These are phyloP conservation scores for Ditylenchus dipsaci DNA, from an alignment of 1,140 invertebrate genomes.

Conservation along the genomic window DNA sequence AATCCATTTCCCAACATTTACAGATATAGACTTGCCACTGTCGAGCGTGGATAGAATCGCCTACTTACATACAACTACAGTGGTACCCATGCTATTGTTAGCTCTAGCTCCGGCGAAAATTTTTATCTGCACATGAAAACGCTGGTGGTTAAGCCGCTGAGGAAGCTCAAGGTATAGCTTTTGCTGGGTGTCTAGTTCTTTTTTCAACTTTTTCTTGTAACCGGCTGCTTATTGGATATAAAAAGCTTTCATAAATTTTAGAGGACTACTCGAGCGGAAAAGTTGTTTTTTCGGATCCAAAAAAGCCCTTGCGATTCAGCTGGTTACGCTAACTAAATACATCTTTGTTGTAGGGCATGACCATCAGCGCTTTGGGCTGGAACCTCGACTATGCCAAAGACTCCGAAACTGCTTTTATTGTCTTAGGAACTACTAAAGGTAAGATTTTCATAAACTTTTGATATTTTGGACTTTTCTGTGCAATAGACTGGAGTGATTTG, in stretches of 20 bases:
- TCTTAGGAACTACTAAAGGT: constrained; percentile 38
- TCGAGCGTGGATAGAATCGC: constrained; percentile 22
- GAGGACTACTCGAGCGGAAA: too few relatives aligned
- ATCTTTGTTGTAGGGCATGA: constrained; percentile 16
- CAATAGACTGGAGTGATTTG: too few relatives aligned
- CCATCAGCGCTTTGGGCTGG: constrained; percentile 35
- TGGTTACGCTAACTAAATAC: too few relatives aligned
- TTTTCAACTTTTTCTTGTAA: background rate
- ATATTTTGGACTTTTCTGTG: too few relatives aligned
- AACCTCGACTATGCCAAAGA: constrained; percentile 24
- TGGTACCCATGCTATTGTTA: constrained; percentile 31
- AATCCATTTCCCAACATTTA: background rate
- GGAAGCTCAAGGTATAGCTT: constrained; percentile 29
- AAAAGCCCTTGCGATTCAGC: too few relatives aligned
- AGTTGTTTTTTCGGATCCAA: too few relatives aligned
- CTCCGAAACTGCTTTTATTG: constrained; percentile 33
- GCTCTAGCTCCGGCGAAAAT: constrained; percentile 36
- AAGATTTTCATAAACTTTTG: background rate
- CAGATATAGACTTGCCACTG: constrained; percentile 27
- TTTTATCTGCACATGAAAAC: constrained; percentile 33
- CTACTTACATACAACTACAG: constrained; percentile 27
- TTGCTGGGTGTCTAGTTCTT: background rate
- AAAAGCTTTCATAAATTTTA: too few relatives aligned
- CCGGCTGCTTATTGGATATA: too few relatives aligned
- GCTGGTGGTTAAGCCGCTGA: constrained; percentile 17